phyloP scores from a whole-genome alignment of 30 jellyfish, hydroid and myxozoan genomes.

The Catostylus mosaicus region DNA sequence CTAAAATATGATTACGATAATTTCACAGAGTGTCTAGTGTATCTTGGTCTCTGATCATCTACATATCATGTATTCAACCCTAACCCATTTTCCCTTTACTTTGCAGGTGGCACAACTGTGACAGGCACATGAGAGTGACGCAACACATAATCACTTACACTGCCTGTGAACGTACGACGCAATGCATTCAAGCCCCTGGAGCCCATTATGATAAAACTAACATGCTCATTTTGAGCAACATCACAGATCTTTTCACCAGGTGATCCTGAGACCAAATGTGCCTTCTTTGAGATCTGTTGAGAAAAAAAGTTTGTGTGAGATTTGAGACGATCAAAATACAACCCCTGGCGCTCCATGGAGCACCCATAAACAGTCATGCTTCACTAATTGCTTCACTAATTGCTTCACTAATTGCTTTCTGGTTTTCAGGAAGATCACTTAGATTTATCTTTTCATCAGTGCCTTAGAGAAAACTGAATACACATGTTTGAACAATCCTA shows the following conservation, averaged over 20 bases:
- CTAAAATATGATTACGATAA: background rate
- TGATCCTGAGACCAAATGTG: constrained; percentile 75
- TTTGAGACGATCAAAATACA: too few species aligned
- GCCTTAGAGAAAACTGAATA: too few species aligned
- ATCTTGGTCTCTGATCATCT: background rate
- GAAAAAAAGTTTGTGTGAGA: background rate
- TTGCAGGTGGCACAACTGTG: constrained; percentile 88
- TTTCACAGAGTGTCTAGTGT: background rate
- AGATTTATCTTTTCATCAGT: too few species aligned
- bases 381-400: too few species aligned
- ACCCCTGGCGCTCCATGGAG: too few species aligned
- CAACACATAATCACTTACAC: constrained; percentile 97
- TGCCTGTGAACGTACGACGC: constrained; percentile 97
- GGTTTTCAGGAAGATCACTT: too few species aligned
- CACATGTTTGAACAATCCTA: too few species aligned
- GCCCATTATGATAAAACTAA: constrained; percentile 86
- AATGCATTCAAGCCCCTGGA: constrained; percentile 95
- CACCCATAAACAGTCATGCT: too few species aligned
- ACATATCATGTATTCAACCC: background rate
- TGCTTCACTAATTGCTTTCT: too few species aligned
- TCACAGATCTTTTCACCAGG: constrained; percentile 97
- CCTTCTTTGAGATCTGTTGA: constrained; percentile 75
- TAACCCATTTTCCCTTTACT: background rate
- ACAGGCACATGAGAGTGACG: constrained; percentile 84
- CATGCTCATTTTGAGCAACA: constrained; percentile 66